Evolutionary conservation across 1,140 invertebrate genomes (phyloP).

Genomic region (Phenacoccus solenopsis): DNA sequence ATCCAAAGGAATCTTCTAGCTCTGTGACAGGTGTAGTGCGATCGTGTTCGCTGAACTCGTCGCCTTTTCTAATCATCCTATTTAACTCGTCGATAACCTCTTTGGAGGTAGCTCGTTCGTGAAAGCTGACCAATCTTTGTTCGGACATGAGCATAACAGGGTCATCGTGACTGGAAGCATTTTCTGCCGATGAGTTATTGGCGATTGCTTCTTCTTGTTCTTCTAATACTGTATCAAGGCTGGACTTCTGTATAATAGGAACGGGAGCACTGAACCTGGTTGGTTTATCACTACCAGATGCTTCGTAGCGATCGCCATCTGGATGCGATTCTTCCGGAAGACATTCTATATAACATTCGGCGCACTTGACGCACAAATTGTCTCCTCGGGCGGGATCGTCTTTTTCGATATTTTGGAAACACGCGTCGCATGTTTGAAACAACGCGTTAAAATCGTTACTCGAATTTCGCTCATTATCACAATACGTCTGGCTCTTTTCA

Average conservation of each 20-base stretch:
- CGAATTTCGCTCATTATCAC: neutral
- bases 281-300: conserved; percentile 5
- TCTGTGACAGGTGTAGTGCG: conserved; percentile 7
- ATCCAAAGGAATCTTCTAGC: conserved; percentile 49
- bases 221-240: conserved; percentile 44
- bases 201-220: conserved; percentile 44
- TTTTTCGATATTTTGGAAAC: neutral
- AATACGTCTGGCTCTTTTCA: neutral
- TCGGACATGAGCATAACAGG: conserved; percentile 38
- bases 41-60: conserved; percentile 30
- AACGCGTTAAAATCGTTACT: neutral
- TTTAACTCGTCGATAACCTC: conserved; percentile 63
- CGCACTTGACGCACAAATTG: conserved; percentile 22
- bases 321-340: conserved; percentile 25
- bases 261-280: neutral
- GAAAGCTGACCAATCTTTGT: conserved; percentile 45
- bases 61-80: conserved; percentile 51
- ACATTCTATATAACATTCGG: conserved; percentile 21
- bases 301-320: conserved; percentile 10
- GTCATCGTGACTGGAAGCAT: neutral
- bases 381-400: conserved; percentile 8
- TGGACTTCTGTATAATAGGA: conserved; percentile 14
- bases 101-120: conserved; percentile 55
- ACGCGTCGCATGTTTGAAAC: conserved; percentile 13
- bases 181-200: conserved; percentile 7